Evolutionary conservation across 2,113 vertebrate species (phyloP).

Genomic region (Marmota flaviventris): DNA sequence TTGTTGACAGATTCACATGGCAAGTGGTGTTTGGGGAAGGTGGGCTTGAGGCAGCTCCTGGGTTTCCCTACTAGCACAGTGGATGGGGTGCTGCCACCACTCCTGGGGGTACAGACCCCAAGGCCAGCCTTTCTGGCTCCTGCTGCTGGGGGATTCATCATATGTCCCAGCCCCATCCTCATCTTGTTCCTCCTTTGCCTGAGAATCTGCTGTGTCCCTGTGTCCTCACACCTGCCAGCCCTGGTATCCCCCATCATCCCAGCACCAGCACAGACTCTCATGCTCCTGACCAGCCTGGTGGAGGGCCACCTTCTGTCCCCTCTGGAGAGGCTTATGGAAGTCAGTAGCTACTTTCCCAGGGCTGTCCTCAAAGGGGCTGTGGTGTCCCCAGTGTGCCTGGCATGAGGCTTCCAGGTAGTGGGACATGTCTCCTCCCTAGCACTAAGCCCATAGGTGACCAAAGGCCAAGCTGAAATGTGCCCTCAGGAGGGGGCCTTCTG

Average conservation of each 20-base stretch:
- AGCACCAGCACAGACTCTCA: neutral
- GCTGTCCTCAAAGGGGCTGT: neutral
- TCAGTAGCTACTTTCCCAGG: neutral
- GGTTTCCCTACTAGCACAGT: neutral
- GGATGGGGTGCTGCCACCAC: neutral
- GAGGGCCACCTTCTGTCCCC: neutral
- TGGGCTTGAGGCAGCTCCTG: slow-evolving; percentile 47
- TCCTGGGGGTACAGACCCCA: neutral
- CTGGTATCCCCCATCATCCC: neutral
- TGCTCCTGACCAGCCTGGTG: neutral
- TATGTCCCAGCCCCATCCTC: neutral
- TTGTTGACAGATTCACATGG: slow-evolving; percentile 71
- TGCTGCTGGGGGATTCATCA: neutral
- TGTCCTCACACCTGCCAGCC: fast-evolving
- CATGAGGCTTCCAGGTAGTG: neutral
- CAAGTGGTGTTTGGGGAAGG: slow-evolving; percentile 78
- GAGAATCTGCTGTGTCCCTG: fast-evolving
- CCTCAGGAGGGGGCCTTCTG: neutral
- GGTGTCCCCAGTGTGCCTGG: neutral
- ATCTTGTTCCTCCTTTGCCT: neutral
- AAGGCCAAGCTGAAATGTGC: no score
- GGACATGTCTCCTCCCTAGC: neutral
- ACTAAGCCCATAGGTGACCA: neutral
- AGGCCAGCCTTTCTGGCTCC: neutral
- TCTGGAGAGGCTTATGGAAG: neutral